phyloP scores from a whole-genome alignment of 2,113 vertebrate genomes.

The Semnornis frantzii region DNA sequence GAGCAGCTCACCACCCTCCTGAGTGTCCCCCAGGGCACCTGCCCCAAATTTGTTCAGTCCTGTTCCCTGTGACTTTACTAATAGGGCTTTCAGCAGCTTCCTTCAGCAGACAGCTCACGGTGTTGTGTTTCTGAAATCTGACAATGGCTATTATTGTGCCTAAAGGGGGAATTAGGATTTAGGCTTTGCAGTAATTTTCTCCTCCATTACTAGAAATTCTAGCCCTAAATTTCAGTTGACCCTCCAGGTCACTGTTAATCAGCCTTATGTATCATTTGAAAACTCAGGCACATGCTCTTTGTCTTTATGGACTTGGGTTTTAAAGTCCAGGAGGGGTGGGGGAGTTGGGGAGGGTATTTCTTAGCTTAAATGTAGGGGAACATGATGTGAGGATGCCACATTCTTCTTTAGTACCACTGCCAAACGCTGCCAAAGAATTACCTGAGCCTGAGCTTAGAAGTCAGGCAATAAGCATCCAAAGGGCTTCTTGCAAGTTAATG shows the following conservation, averaged over 20 bases:
- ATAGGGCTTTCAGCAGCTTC: conserved; percentile 53
- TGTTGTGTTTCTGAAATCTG: conserved; percentile 60
- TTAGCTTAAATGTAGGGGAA: not conserved
- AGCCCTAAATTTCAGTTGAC: conserved; percentile 60
- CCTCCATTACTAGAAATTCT: conserved; percentile 57
- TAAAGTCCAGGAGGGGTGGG: not conserved
- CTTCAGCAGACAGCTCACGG: not conserved
- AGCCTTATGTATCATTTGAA: conserved; percentile 38
- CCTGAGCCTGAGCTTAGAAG: not conserved
- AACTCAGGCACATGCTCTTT: conserved; percentile 25
- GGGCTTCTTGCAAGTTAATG: not conserved
- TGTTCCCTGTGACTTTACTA: conserved; percentile 44
- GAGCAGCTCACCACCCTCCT: not conserved
- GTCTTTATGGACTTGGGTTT: not conserved
- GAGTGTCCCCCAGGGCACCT: conserved; percentile 12
- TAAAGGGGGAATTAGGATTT: conserved; percentile 22
- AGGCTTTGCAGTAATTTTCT: conserved; percentile 53
- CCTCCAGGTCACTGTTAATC: conserved; percentile 40
- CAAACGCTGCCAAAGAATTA: not conserved
- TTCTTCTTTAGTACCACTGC: conserved; percentile 4
- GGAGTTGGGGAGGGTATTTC: not conserved
- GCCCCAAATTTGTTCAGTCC: conserved; percentile 52
- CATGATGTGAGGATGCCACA: not conserved
- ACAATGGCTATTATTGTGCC: conserved; percentile 54
- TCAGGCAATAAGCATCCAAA: not conserved